A percentile compares a stretch with the other conserved stretches of the same genome.
These are phyloP conservation scores for Ephestia elutella DNA, from an alignment of 1,140 invertebrate species.

Conservation along the genomic window DNA sequence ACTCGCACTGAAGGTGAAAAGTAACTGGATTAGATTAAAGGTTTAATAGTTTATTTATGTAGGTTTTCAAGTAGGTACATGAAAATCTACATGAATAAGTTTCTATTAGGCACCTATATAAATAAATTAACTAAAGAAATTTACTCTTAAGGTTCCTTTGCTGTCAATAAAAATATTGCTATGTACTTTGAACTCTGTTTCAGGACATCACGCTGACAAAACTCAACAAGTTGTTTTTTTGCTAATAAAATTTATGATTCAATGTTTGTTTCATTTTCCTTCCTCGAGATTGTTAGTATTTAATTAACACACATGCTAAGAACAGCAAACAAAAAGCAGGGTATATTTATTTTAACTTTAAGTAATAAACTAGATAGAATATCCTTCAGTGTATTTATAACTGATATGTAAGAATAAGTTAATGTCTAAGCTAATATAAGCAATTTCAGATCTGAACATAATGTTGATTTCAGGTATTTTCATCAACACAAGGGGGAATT, in stretches of 20 bases:
- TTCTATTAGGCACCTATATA: no score
- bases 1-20: no score
- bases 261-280: slow-evolving; percentile 36
- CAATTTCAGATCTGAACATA: neutral
- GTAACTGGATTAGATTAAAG: no score
- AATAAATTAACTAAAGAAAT: no score
- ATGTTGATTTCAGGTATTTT: slow-evolving; percentile 60
- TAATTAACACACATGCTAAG: neutral
- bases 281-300: slow-evolving; percentile 12
- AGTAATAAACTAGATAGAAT: no score
- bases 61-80: no score
- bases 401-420: no score
- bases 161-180: neutral
- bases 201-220: neutral
- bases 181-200: slow-evolving; percentile 1
- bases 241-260: neutral
- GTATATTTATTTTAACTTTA: neutral
- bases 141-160: no score
- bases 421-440: neutral
- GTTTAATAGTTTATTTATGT: no score
- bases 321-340: neutral
- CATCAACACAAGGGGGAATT: slow-evolving; percentile 68
- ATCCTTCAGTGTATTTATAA: no score
- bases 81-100: no score
- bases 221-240: neutral